Evolutionary conservation across 2,797 vertebrate species (phyloP).

Genomic region (Cossypha polioptera): DNA sequence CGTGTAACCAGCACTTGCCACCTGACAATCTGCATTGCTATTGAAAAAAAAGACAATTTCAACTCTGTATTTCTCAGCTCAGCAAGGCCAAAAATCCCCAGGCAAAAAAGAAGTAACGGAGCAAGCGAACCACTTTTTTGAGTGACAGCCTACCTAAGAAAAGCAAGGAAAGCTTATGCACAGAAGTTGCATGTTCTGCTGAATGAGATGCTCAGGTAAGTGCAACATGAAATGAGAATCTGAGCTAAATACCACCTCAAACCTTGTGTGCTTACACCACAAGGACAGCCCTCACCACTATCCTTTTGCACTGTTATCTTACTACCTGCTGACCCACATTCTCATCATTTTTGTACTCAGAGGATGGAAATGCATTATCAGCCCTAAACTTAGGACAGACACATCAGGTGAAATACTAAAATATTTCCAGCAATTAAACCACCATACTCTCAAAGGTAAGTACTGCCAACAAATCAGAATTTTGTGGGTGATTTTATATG

Average conservation of each 20-base stretch:
- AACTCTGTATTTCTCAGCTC: neutral
- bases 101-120: neutral
- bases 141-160: neutral
- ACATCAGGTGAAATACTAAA: neutral
- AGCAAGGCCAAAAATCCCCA: neutral
- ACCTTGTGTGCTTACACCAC: neutral
- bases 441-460: neutral
- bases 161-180: neutral
- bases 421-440: neutral
- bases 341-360: neutral
- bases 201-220: neutral
- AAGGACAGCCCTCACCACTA: neutral
- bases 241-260: neutral
- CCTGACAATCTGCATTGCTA: neutral
- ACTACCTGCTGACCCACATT: neutral
- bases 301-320: neutral
- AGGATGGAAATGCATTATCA: neutral
- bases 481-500: neutral
- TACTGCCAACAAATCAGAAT: neutral
- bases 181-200: neutral
- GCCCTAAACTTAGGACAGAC: neutral
- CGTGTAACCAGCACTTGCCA: neutral
- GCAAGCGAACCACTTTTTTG: neutral
- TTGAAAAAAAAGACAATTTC: neutral
- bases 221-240: rapidly evolving